These are phyloP conservation scores for Rapana venosa DNA, from an alignment of 2,888 invertebrate genomes.

Conservation along the genomic window DNA sequence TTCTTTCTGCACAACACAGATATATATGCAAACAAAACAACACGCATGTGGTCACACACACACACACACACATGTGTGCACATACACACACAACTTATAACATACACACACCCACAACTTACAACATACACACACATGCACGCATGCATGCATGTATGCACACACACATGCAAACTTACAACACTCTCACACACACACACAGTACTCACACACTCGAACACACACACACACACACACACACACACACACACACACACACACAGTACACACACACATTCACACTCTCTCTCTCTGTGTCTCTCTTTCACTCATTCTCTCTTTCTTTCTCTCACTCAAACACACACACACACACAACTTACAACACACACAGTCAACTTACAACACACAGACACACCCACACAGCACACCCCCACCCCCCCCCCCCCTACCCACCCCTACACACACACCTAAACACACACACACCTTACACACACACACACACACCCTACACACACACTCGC, in stretches of 20 bases:
- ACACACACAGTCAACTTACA: too few species aligned
- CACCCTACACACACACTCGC: neutral
- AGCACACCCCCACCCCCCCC: neutral
- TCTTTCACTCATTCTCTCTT: too few species aligned
- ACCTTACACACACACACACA: neutral
- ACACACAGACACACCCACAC: neutral
- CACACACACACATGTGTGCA: neutral
- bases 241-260: neutral
- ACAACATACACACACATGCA: neutral
- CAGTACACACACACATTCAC: neutral
- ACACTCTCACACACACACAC: neutral
- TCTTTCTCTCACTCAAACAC: neutral
- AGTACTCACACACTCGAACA: neutral
- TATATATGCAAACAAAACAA: too few species aligned
- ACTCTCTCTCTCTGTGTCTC: too few species aligned
- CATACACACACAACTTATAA: neutral
- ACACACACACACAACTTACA: neutral
- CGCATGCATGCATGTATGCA: neutral
- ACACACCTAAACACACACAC: neutral
- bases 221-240: neutral
- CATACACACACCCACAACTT: neutral
- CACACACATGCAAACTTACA: neutral
- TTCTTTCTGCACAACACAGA: neutral
- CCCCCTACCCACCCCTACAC: neutral
- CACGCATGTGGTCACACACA: neutral